Conservation (phyloP, 35 echinoderm and acorn worm species). For the Diadema setosum region DNA sequence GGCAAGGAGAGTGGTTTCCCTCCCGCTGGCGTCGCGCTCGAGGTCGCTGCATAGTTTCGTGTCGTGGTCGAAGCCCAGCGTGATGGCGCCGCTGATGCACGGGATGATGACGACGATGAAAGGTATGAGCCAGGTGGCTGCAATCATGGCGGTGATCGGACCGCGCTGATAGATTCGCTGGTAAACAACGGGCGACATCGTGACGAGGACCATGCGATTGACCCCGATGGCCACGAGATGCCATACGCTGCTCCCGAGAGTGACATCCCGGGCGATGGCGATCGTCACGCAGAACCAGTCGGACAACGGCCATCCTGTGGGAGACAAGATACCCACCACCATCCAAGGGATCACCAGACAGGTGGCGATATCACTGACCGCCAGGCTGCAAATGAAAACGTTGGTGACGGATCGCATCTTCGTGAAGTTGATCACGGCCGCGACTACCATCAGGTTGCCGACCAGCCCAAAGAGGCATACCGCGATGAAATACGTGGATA, state of each 20-base stretch:
- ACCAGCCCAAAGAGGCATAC: constrained; percentile 52
- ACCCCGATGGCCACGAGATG: background rate
- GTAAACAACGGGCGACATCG: background rate
- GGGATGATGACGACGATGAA: constrained; percentile 4
- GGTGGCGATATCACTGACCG: constrained; percentile 47
- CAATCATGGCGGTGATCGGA: no score
- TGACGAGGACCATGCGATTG: background rate
- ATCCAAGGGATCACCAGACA: constrained; percentile 29
- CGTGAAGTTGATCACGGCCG: constrained; percentile 31
- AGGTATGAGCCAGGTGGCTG: constrained; percentile 32
- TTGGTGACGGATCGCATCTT: constrained; percentile 69
- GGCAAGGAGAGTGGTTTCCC: no score
- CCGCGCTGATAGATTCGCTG: no score
- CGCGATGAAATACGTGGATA: no score
- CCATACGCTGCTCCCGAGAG: background rate
- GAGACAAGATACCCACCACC: background rate
- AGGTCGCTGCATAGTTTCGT: background rate
- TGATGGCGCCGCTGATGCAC: background rate
- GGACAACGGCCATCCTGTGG: background rate
- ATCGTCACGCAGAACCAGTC: background rate
- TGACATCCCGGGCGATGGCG: background rate
- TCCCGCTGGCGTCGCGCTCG: no score
- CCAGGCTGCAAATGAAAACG: constrained; percentile 63
- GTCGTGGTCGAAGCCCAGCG: background rate
- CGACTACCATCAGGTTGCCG: constrained; percentile 67